Base-by-base conservation (phyloP, 2,797 vertebrate genomes). In the Choloepus didactylus region DNA sequence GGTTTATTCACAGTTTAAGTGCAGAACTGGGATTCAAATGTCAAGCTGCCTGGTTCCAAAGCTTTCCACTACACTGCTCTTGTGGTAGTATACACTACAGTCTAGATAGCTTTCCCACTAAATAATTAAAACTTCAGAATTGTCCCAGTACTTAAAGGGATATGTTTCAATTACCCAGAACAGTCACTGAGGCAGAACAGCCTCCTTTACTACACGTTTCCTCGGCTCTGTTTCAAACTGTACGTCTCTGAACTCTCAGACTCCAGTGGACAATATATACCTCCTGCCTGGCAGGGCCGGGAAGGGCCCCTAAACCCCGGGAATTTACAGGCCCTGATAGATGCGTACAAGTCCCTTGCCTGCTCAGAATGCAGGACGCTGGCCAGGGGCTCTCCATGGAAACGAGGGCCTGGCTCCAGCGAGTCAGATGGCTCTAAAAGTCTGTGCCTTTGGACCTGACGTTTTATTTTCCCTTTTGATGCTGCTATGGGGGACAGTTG, bases 401-500 rank as follows among this genome's bases (percentile, higher is more conserved):
- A 96, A 91, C 46, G 10, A 75, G 59, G 79, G 12, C 31, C 85
- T 83, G 35, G 59, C 64, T 95, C 66, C 80, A 82, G 70, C 9
- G 2, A 73, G 88, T 93, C 90, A 62, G 70, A 56, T 41, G 51
- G 86, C 91, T 95, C 92, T 95, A 46, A 95, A 95, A 75, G 44
- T 89, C 95, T 93, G 15, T 73, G 86, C 62, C 82, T 96, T 87
- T 91, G 91, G 66, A 87, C 66, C 69, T 90, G 83, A 95, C 85
- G 66, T 93, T 97, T 97, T 96, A 95, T 95, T 95, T 97, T 80
- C 38, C 77, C 82, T 95, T 94, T 92, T 14, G 7, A 90, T 46
- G 67, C 76, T 54, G 27, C 92, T 95, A 95, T 46, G 62, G 77
- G 79, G 81, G 81, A 92, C 44, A 64, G 77, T 67, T 95, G 93